Base-by-base conservation (phyloP, 2,888 invertebrate genomes). In the Cephalotes varians region DNA sequence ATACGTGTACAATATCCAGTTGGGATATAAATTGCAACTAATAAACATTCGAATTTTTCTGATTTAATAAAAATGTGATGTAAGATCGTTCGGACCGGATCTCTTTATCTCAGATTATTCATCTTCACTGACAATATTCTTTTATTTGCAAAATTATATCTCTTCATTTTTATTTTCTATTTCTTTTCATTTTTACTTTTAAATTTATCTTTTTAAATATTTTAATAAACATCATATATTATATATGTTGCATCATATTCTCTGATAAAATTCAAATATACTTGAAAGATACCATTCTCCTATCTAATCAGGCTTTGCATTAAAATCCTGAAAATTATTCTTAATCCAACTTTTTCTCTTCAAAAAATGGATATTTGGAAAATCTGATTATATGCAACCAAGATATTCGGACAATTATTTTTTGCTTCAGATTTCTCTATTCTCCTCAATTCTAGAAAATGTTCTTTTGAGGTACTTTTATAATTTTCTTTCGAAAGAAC, bases 1-100 rank as follows among this genome's bases (percentile, higher is more conserved):
- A 18, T 76, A 49, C n/a, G n/a, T n/a, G n/a, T 47, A 60, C 21
- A 44, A 34, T 67, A 54, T 77, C 25, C 15, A 40, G 21, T 9
- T 65, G 21, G n/a, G 4, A 40, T 44, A 40, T 28, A 69, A 69
- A 56, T 69, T 28, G n/a, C 12, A 12, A 21, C n/a, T 56, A 5
- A 77, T 37, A 28, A 18, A 40, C 34, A 47, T 37, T 10, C 31
- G 44, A 51, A n/a, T 37, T 65, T n/a, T 40, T 9, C 49, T n/a
- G 18, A 25, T 18, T 12, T 51, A n/a, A 37, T 65, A 51, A 21
- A 40, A 37, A 51, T n/a, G 2, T 25, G n/a, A 37, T 15, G 34
- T 10, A 0, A 25, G 10, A 72, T 5, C 15, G 15, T 71, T 21
- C 7, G 7, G 4, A 21, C 2, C 21, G 2, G 10, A 69, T 40